A percentile compares a stretch with the other conserved stretches of the same genome.
These are phyloP conservation scores for Margarornis squamiger DNA, from an alignment of 2,797 vertebrate species.

Conservation along the genomic window DNA sequence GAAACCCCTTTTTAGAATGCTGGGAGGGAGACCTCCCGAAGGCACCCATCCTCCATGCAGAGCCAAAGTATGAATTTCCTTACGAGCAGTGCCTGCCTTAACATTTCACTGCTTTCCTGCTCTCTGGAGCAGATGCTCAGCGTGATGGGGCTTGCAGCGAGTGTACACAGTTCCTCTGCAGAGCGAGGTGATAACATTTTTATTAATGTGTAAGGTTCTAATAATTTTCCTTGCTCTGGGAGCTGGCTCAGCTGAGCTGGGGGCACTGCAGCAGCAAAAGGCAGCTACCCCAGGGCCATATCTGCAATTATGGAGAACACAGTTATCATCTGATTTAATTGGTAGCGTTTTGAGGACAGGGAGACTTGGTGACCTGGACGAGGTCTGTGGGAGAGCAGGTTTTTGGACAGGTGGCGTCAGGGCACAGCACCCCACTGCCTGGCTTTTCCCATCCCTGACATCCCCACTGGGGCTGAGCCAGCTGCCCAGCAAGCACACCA, in stretches of 20 bases:
- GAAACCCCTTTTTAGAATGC: neutral
- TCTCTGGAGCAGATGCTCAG: constrained; percentile 12
- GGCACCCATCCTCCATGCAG: rapidly evolving
- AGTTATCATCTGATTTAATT: neutral
- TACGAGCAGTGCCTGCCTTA: neutral
- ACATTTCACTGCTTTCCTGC: neutral
- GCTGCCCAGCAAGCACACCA: neutral
- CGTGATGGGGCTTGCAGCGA: neutral
- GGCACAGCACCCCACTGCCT: rapidly evolving
- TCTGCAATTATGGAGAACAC: neutral
- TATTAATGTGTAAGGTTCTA: constrained; percentile 26
- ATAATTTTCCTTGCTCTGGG: constrained; percentile 18
- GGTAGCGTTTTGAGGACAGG: neutral
- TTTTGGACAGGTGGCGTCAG: neutral
- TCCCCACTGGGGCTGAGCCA: neutral
- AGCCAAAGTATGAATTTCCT: neutral
- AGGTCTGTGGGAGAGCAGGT: neutral
- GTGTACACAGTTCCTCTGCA: neutral
- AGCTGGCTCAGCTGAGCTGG: neutral
- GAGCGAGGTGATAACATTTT: constrained; percentile 46
- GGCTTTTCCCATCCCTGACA: neutral
- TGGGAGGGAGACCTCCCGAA: neutral
- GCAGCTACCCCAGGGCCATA: neutral
- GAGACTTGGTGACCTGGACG: neutral
- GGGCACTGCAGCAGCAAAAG: neutral